These are phyloP conservation scores for Eretmochelys imbricata DNA, from an alignment of 2,113 vertebrate species.

Conservation along the genomic window DNA sequence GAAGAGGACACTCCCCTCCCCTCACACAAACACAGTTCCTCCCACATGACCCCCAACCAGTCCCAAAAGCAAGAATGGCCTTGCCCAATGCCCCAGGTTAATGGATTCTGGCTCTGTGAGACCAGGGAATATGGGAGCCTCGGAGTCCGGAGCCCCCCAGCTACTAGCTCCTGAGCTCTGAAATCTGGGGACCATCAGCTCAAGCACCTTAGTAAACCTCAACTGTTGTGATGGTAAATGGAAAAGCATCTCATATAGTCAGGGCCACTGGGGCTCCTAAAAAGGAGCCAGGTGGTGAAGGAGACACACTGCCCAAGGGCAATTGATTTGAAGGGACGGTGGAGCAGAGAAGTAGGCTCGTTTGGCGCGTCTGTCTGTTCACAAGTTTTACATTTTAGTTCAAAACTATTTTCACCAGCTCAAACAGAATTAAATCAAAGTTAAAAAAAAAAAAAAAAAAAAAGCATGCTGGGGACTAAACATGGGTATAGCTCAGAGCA, in stretches of 20 bases:
- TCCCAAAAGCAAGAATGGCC: background rate
- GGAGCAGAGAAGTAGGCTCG: background rate
- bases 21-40: background rate
- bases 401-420: background rate
- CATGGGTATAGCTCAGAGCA: background rate
- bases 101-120: background rate
- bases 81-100: background rate
- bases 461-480: background rate
- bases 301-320: background rate
- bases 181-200: background rate
- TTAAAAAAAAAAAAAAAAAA: background rate
- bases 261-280: fast-evolving
- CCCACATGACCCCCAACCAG: background rate
- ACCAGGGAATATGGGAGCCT: background rate
- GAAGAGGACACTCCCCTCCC: background rate
- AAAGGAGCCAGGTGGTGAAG: background rate
- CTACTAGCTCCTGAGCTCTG: background rate
- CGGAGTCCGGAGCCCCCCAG: background rate
- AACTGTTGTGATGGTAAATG: background rate
- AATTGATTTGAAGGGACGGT: background rate
- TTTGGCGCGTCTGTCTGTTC: background rate
- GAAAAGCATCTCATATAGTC: background rate
- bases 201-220: background rate
- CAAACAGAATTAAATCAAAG: background rate
- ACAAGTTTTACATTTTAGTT: background rate